Percentiles rank a stretch among this genome's conserved stretches.
phyloP scores from a whole-genome alignment of 1,140 invertebrate genomes.

The Pogonomyrmex californicus region DNA sequence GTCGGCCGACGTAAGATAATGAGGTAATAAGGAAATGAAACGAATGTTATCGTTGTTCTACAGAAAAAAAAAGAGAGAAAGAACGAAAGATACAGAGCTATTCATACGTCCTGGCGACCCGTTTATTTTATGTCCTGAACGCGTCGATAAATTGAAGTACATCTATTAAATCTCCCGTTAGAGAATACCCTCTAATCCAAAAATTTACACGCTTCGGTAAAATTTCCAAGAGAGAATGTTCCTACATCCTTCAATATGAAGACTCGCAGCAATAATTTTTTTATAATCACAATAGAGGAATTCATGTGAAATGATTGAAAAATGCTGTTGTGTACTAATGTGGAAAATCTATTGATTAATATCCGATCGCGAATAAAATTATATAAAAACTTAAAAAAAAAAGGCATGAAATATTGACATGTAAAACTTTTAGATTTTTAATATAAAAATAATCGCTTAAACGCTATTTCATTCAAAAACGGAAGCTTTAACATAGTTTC shows the following conservation, averaged over 20 bases:
- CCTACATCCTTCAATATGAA: background rate
- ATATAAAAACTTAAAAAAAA: background rate
- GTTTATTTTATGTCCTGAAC: conserved; percentile 57
- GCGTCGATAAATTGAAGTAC: conserved; percentile 57
- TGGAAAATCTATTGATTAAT: background rate
- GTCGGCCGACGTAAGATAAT: conserved; percentile 55
- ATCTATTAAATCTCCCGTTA: conserved; percentile 53
- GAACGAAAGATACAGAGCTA: conserved; percentile 11
- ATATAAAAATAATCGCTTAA: conserved; percentile 13
- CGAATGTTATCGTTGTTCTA: conserved; percentile 37
- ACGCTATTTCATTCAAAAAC: conserved; percentile 30
- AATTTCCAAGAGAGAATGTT: conserved; percentile 27
- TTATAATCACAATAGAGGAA: background rate
- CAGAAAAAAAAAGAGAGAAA: conserved; percentile 3
- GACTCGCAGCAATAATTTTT: background rate
- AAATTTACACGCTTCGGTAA: background rate
- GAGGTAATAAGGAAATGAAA: conserved; percentile 66
- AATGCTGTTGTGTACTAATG: background rate
- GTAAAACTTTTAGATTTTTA: conserved; percentile 4
- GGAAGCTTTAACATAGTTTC: background rate
- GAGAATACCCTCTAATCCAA: conserved; percentile 38
- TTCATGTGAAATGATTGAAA: background rate
- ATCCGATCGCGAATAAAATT: conserved; percentile 3
- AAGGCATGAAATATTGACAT: background rate
- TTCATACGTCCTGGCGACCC: conserved; percentile 44